These are phyloP conservation scores for Rotaria macrura DNA, from an alignment of 2,888 invertebrate species.

Conservation along the genomic window DNA sequence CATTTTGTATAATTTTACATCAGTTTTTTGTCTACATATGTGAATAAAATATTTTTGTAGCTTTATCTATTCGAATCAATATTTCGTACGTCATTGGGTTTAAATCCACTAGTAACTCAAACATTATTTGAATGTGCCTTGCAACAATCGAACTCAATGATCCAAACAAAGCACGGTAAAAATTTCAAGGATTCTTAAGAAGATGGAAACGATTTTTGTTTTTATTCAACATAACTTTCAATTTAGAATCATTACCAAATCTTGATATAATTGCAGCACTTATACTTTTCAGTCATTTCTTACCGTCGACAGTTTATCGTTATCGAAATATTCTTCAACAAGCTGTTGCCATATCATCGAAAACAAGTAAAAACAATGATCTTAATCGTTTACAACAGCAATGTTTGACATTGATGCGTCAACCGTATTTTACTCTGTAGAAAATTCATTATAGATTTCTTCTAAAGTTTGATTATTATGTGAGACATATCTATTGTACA, in stretches of 20 bases:
- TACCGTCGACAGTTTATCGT: not conserved
- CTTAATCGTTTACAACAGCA: not conserved
- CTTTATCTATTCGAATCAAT: not conserved
- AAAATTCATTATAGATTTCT: too few relatives aligned
- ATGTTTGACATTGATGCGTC: not conserved
- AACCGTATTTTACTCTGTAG: not conserved
- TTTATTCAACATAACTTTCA: not conserved
- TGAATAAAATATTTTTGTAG: not conserved
- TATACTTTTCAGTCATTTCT: not conserved
- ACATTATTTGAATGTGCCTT: not conserved
- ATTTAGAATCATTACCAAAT: not conserved
- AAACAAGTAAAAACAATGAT: not conserved
- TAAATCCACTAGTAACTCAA: not conserved
- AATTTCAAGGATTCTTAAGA: too few relatives aligned
- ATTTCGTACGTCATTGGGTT: not conserved
- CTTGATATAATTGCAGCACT: not conserved
- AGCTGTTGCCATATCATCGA: not conserved
- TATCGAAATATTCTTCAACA: not conserved
- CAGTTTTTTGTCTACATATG: too few relatives aligned
- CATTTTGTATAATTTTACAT: too few relatives aligned
- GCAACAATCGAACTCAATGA: not conserved
- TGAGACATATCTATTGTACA: too few relatives aligned
- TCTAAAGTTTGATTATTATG: too few relatives aligned
- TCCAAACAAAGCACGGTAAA: not conserved
- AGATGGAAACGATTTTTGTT: not conserved